Conservation (phyloP, 2,797 vertebrate genomes). For the Melanotaenia pygmaea region DNA sequence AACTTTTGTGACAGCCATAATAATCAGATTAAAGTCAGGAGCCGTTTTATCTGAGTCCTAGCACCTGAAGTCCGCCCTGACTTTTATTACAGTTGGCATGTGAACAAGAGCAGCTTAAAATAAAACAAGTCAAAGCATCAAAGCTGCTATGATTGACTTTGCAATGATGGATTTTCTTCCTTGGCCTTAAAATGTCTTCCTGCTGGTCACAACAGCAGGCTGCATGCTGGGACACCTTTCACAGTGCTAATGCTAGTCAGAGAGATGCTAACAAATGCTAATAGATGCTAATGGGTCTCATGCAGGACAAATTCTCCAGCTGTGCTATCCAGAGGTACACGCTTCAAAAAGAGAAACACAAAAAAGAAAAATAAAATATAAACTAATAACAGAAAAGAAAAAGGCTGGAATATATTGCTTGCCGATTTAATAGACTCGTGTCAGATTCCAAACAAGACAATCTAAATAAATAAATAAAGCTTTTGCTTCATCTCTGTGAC, state of each 20-base stretch:
- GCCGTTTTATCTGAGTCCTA: conserved; percentile 6
- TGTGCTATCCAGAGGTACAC: neutral
- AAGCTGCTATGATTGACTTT: conserved; percentile 10
- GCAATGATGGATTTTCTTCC: neutral
- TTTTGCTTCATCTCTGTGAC: no score
- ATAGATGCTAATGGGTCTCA: conserved; percentile 19
- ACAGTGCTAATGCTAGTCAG: conserved; percentile 19
- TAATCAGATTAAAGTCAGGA: conserved; percentile 30
- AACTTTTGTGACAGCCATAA: neutral
- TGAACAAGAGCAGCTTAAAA: conserved; percentile 1
- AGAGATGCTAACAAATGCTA: conserved; percentile 32
- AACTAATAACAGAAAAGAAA: neutral
- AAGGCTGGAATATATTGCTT: neutral
- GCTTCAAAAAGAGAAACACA: neutral
- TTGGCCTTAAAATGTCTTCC: neutral
- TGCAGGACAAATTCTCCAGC: conserved; percentile 12
- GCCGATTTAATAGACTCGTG: no score
- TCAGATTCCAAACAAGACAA: no score
- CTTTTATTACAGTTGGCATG: neutral
- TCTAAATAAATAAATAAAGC: no score
- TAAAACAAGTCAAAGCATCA: conserved; percentile 11
- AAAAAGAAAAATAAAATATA: neutral
- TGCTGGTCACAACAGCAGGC: conserved; percentile 1
- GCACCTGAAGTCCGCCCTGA: neutral
- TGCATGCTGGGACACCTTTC: conserved; percentile 15